Conservation (phyloP, 1,140 invertebrate genomes). For the Heterodera schachtii region DNA sequence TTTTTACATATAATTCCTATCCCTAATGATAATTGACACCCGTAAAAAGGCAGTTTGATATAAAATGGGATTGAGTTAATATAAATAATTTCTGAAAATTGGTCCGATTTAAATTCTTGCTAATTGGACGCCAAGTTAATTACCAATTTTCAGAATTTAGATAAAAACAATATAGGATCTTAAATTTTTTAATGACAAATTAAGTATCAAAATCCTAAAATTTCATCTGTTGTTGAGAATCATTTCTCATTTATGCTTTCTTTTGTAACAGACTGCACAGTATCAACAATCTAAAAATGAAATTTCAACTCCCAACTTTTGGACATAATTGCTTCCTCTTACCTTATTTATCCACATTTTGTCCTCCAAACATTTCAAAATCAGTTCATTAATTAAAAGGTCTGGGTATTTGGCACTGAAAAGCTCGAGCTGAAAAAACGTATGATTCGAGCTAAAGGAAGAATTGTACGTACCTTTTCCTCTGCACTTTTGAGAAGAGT, state of each 20-base stretch:
- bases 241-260: background rate
- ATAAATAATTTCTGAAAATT: too few species aligned
- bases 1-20: too few species aligned
- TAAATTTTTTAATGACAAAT: background rate
- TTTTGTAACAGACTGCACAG: background rate
- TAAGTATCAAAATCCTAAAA: background rate
- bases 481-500: slow-evolving; percentile 29
- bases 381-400: slow-evolving; percentile 1
- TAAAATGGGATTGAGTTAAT: too few species aligned
- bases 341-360: slow-evolving; percentile 23
- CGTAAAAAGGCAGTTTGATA: too few species aligned
- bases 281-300: background rate
- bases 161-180: background rate
- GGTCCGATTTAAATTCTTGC: too few species aligned
- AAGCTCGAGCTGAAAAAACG: slow-evolving; percentile 31
- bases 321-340: background rate
- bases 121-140: too few species aligned
- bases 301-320: background rate
- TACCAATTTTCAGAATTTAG: too few species aligned
- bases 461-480: slow-evolving; percentile 32
- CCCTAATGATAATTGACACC: too few species aligned
- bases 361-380: slow-evolving; percentile 16
- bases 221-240: too few species aligned
- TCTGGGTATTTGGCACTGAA: slow-evolving; percentile 26
- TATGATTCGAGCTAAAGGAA: slow-evolving; percentile 10